Evolutionary conservation across 2,797 vertebrate genomes (phyloP), one percentile per base, ranked within the genome.

Genomic region (Fringilla coelebs): DNA sequence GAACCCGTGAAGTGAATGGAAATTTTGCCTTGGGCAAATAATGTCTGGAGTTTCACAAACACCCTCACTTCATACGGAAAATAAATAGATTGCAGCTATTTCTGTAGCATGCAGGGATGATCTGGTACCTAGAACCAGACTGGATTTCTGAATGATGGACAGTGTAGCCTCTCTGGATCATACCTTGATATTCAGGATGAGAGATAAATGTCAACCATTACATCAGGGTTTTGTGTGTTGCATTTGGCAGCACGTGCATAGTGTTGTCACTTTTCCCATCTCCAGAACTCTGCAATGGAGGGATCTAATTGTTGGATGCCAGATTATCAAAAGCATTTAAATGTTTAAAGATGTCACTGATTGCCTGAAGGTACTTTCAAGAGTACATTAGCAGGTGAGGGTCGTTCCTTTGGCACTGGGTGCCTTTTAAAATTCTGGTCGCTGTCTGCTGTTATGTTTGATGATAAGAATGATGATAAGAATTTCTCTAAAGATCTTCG

Each of bases 11-110:
- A 95, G 46, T n/a, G 83, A 91, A 90, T 82, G 93, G 72, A 91
- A 46, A 83, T 95, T 96, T 86, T 88, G 81, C 94, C 80, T 92
- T 49, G 51, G 67, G 93, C 91, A 96, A 58, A 73, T 86, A 92
- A 68, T 40, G 88, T 90, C 66, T 96, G 51, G 83, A 94, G 52
- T 54, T 91, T 94, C 78, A 77, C 62, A 70, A 77, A 25, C 74
- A 43, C 71, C 74, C 51, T 72, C 11, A 7, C 38, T 61, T 84
- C 10, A 4, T 65, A 36, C 21, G 43, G 87, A 66, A 76, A n/a
- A 36, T 29, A 36, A 78, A 70, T 36, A 75, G 70, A 43, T 75
- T 22, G 62, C 66, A 34, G 29, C 78, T 73, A 70, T 52, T 91
- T 88, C 38, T 67, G 62, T 86, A 54, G 38, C 54, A 3, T 15